Evolutionary conservation across 2,113 vertebrate genomes (phyloP), one percentile per base, ranked within the genome.

Genomic region (Oenanthe oenanthe): DNA sequence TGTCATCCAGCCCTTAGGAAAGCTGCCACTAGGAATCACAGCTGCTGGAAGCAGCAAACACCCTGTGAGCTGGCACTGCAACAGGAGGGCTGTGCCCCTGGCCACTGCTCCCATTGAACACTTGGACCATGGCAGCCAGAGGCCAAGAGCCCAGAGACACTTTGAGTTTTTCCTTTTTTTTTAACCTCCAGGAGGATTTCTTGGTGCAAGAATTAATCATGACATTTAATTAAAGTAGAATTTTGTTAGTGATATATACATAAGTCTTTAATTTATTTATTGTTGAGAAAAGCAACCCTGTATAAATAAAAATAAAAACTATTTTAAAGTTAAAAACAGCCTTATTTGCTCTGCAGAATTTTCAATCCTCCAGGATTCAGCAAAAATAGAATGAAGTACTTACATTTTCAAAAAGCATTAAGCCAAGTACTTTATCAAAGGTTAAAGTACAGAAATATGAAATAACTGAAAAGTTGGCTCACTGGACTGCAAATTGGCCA

Each of bases 371-470:
- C 47, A 77, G 34, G 34, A 88, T 80, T 68, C 7, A 12, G 51
- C 57, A 93, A 91, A 88, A 96, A 62, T 17, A 71, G 17, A 67
- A 51, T 57, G 8, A 84, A 80, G 42, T 36, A 93, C 72, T 92
- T 87, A 47, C 3, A 83, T 74, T 48, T 93, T 93, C 85, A 77
- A 75, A 94, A 91, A 92, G 51, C 87, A 62, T 91, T 93, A 91
- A 79, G 54, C n/a, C 66, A 82, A 95, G 74, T 68, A 70, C 34
- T 91, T 88, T 26, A 91, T 91, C 70, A 82, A 85, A 96, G 77
- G 74, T 85, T 89, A 89, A 95, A 85, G 62, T 66, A 38, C 62
- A 94, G 70, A 91, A 89, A 82, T 34, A 68, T 29, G 31, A 89
- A 93, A 81, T 43, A 94, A 87, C 70, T 65, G 50, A 79, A 72